These are phyloP conservation scores for Drosophila mulleri DNA, from an alignment of 2,888 invertebrate genomes.

Conservation along the genomic window DNA sequence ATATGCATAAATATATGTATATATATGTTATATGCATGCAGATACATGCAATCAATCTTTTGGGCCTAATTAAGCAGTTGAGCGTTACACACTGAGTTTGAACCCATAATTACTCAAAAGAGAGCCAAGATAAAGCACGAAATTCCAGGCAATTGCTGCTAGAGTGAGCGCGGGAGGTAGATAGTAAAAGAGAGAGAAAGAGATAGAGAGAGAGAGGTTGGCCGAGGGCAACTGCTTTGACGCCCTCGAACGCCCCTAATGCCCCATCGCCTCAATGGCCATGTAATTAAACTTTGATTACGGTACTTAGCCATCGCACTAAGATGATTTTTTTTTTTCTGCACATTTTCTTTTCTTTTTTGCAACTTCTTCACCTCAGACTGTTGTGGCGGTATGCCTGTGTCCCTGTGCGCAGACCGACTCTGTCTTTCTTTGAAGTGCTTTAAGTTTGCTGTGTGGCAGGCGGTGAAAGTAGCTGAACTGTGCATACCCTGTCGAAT, in stretches of 20 bases:
- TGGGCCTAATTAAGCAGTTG: conserved; percentile 71
- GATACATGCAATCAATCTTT: too few relatives aligned
- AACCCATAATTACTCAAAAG: conserved; percentile 75
- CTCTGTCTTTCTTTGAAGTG: conserved; percentile 41
- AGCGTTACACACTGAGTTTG: conserved; percentile 51
- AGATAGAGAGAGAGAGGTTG: not conserved
- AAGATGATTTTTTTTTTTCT: conserved; percentile 40
- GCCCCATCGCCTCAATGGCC: conserved; percentile 69
- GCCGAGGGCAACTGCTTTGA: conserved; percentile 23
- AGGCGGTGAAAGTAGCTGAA: not conserved
- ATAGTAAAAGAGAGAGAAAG: not conserved
- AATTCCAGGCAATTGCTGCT: conserved; percentile 38
- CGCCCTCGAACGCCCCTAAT: conserved; percentile 40
- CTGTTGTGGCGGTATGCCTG: conserved; percentile 26
- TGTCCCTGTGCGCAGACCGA: conserved; percentile 12
- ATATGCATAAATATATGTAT: not conserved
- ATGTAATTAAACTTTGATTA: conserved; percentile 79
- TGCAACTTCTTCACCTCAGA: conserved; percentile 51
- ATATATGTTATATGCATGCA: not conserved
- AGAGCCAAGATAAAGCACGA: conserved; percentile 70
- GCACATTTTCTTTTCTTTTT: conserved; percentile 17
- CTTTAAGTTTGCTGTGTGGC: conserved; percentile 20
- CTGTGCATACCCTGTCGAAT: conserved; percentile 27
- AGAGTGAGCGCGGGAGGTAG: not conserved
- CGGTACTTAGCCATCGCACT: conserved; percentile 75